A percentile compares a stretch with the other conserved stretches of the same genome.
These are phyloP conservation scores for Apodemus sylvaticus DNA, from an alignment of 2,113 vertebrate species.

Conservation along the genomic window DNA sequence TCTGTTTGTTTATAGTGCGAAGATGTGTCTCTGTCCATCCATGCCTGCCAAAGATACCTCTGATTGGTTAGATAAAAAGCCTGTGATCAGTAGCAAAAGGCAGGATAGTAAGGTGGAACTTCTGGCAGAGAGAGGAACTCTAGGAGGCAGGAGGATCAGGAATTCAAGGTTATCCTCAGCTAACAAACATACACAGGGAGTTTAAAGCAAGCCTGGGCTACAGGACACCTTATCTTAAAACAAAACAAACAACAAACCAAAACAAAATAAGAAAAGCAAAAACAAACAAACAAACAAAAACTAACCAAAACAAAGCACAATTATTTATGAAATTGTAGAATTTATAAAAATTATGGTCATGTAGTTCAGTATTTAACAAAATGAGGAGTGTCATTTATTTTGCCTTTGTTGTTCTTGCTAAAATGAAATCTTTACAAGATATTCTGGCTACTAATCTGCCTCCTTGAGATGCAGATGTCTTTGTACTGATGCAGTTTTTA, in stretches of 20 bases:
- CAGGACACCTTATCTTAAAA: not conserved
- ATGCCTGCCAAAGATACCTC: too few species aligned
- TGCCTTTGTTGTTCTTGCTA: not conserved
- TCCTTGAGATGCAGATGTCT: slow-evolving; percentile 53
- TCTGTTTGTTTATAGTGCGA: too few species aligned
- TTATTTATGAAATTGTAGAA: slow-evolving; percentile 49
- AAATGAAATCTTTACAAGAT: slow-evolving; percentile 45
- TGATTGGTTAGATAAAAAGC: too few species aligned
- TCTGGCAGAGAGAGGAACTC: too few species aligned
- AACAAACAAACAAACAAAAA: not conserved
- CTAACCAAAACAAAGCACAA: not conserved
- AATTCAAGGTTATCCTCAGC: not conserved
- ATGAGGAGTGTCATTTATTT: slow-evolving; percentile 48
- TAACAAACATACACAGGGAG: not conserved
- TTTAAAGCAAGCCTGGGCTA: not conserved
- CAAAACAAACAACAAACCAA: not conserved
- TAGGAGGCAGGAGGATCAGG: not conserved
- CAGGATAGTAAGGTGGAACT: too few species aligned
- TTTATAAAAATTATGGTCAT: slow-evolving; percentile 41
- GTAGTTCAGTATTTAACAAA: slow-evolving; percentile 50
- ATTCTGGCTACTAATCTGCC: slow-evolving; percentile 49
- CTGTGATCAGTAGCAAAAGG: too few species aligned
- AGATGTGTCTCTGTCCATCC: too few species aligned
- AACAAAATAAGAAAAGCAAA: not conserved
- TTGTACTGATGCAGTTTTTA: slow-evolving; percentile 52